Evolutionary conservation across 2,113 vertebrate genomes (phyloP).

Genomic region (Engraulis encrasicolus): DNA sequence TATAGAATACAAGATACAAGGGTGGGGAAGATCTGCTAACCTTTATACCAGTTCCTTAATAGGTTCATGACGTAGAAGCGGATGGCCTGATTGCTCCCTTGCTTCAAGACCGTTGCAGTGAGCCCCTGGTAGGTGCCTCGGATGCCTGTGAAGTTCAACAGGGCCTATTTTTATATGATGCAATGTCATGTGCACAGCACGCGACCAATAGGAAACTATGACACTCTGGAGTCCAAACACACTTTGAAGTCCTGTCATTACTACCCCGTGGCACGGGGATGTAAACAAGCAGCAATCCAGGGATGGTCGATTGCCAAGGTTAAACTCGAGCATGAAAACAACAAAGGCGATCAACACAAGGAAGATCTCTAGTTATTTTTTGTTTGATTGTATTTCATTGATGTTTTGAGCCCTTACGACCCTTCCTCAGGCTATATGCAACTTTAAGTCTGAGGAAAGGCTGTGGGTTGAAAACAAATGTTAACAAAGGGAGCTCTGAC

Average conservation of each 20-base stretch:
- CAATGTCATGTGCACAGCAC: background rate
- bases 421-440: too few relatives aligned
- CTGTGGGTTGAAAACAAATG: too few relatives aligned
- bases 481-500: background rate
- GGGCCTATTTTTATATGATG: conserved; percentile 18
- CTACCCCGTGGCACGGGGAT: background rate
- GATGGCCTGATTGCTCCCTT: conserved; percentile 81
- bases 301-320: background rate
- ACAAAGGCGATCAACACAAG: background rate
- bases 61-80: conserved; percentile 81
- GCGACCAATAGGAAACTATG: background rate
- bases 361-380: too few relatives aligned
- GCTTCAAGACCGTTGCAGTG: conserved; percentile 79
- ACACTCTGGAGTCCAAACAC: background rate
- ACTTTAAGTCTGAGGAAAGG: too few relatives aligned
- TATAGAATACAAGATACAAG: background rate
- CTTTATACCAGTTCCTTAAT: conserved; percentile 81
- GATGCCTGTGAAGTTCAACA: conserved; percentile 64
- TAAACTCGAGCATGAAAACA: background rate
- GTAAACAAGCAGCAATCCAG: background rate
- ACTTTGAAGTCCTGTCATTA: background rate
- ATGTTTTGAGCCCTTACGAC: too few relatives aligned
- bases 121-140: conserved; percentile 80
- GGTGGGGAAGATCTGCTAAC: conserved; percentile 45
- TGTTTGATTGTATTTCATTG: too few relatives aligned